Conservation (phyloP, 1,140 invertebrate species). For the Orussus abietinus region DNA sequence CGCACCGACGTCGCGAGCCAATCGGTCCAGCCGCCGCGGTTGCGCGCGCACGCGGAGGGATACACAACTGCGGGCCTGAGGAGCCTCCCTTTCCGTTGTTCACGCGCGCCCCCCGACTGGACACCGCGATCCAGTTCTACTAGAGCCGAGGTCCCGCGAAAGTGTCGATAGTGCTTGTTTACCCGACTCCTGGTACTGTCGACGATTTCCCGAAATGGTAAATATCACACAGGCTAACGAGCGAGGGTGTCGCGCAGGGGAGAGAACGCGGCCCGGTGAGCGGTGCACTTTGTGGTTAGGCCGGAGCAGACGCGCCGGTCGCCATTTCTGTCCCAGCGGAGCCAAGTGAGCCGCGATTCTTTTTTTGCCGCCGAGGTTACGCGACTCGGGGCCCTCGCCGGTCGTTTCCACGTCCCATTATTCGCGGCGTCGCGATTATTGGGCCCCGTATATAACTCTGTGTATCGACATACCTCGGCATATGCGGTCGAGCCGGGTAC, state of each 20-base stretch:
- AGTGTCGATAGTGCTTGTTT: slow-evolving; percentile 42
- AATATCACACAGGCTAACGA: too few species aligned
- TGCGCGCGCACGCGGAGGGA: slow-evolving; percentile 40
- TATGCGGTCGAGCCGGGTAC: too few species aligned
- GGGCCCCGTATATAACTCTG: too few species aligned
- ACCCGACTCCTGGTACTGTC: slow-evolving; percentile 29
- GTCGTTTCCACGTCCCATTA: slow-evolving; percentile 4
- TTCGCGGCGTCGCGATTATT: background rate
- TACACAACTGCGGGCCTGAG: slow-evolving; percentile 27
- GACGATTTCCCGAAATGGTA: slow-evolving; percentile 36
- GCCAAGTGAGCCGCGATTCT: too few species aligned
- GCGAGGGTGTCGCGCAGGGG: too few species aligned
- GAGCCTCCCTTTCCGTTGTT: slow-evolving; percentile 41
- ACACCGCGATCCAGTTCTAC: slow-evolving; percentile 34
- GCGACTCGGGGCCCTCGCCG: slow-evolving; percentile 2
- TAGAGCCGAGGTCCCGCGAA: slow-evolving; percentile 32
- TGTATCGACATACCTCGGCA: too few species aligned
- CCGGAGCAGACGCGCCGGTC: slow-evolving; percentile 44
- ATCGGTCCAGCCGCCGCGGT: background rate
- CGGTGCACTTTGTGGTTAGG: slow-evolving; percentile 34
- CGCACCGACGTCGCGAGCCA: too few species aligned
- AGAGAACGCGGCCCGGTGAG: background rate
- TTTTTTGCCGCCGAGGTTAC: slow-evolving; percentile 14
- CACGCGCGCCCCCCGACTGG: slow-evolving; percentile 32
- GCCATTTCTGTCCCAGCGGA: slow-evolving; percentile 46